Evolutionary conservation across 2,113 vertebrate genomes (phyloP), one percentile per base, ranked within the genome.

Genomic region (Psettodes erumei): DNA sequence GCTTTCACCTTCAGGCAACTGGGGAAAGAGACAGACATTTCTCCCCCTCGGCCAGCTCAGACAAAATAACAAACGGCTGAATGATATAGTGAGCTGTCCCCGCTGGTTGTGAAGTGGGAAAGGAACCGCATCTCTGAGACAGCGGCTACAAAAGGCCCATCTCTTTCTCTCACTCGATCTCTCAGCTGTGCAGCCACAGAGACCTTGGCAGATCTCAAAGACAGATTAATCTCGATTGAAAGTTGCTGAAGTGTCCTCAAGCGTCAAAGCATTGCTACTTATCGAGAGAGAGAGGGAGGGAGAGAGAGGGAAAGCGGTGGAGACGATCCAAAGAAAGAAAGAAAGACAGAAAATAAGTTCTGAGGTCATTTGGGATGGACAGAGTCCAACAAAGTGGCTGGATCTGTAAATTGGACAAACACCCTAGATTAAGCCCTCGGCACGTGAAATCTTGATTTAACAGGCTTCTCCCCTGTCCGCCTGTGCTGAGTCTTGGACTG

Each of bases 31-130:
- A 81, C 66, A 75, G 83, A 82, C 85, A 64, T 67, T 79, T 86
- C 76, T 82, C 11, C 78, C 84, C 79, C 66, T 78, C 23, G 65
- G 83, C 86, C 73, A 68, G 73, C 81, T 83, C 75, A 90, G 79
- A 91, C 74, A 67, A 88, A 90, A 86, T 85, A 89, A 88, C 91
- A 91, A 89, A 86, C 43, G 48, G 81, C 78, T 75, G 77, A 87
- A 75, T 88, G 89, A 93, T 88, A 68, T 71, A 86, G 85, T 78
- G 82, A 87, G 81, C 89, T 87, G 91, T 91, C 88, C 81, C 90
- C 81, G 68, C 74, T 38, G 86, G 88, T 87, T 79, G 84, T 66
- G 60, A 33, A 71, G 79, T 13, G 73, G 79, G 83, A 77, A 74
- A 69, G 72, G 83, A 84, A 83, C 38, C 80, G 67, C 70, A 58